Evolutionary conservation across 2,797 vertebrate genomes (phyloP).

Genomic region (Cirrhinus mrigala): DNA sequence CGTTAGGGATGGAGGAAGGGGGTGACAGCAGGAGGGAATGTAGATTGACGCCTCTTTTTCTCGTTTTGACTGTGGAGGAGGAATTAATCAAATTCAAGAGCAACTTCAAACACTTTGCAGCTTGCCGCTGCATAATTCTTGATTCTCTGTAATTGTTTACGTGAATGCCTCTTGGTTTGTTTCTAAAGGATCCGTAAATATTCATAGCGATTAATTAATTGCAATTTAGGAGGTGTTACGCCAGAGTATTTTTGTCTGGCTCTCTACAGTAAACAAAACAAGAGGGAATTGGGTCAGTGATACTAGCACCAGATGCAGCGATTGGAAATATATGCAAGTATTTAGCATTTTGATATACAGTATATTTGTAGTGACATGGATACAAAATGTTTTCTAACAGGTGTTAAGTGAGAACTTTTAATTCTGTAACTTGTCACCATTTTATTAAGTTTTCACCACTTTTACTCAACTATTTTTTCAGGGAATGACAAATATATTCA

Average conservation of each 20-base stretch:
- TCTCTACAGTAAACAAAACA: background rate
- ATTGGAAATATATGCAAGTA: background rate
- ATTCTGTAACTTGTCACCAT: background rate
- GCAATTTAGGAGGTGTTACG: background rate
- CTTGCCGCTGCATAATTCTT: background rate
- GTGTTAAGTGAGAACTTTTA: background rate
- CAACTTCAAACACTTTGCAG: constrained; percentile 23
- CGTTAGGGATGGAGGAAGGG: background rate
- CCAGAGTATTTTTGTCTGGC: background rate
- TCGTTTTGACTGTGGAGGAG: constrained; percentile 26
- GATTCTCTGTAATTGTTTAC: constrained; percentile 11
- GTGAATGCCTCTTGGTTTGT: constrained; percentile 9
- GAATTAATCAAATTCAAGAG: constrained; percentile 25
- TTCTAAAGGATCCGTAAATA: constrained; percentile 8
- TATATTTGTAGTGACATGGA: background rate
- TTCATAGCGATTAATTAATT: constrained; percentile 3
- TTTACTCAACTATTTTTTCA: background rate
- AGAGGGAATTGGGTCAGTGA: background rate
- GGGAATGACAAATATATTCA: background rate
- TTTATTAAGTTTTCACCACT: background rate
- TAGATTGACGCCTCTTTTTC: background rate
- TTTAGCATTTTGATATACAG: background rate
- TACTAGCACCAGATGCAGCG: background rate
- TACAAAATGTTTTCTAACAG: background rate
- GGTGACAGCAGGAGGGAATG: background rate